phyloP scores from a whole-genome alignment of 2,113 vertebrate species.

The Smithornis capensis region DNA sequence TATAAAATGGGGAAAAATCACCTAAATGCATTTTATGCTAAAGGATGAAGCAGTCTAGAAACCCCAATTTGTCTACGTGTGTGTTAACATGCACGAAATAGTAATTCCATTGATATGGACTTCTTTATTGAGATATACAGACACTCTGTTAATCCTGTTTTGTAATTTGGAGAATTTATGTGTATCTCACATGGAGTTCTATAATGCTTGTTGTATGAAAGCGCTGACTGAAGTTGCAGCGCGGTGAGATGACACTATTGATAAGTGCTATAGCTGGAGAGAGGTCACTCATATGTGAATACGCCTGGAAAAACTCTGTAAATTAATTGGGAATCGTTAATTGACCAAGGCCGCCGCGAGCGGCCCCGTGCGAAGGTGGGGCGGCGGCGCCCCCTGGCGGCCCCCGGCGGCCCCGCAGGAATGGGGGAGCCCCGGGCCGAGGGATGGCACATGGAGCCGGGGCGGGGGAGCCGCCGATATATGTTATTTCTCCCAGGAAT shows the following conservation, averaged over 20 bases:
- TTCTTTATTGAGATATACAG: not conserved
- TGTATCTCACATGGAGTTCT: accelerated
- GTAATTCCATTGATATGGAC: not conserved
- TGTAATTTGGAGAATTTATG: not conserved
- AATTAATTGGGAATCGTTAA: no score
- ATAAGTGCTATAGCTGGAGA: accelerated
- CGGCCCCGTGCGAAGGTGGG: not conserved
- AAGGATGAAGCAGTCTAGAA: not conserved
- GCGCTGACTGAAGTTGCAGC: not conserved
- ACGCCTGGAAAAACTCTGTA: accelerated
- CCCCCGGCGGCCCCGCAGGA: not conserved
- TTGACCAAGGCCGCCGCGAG: not conserved
- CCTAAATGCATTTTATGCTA: not conserved
- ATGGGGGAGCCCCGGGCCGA: no score
- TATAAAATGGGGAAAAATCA: not conserved
- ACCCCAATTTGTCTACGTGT: accelerated
- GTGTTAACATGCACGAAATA: not conserved
- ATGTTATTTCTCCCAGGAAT: not conserved
- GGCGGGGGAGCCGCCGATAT: not conserved
- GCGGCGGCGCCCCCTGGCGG: constrained; percentile 18
- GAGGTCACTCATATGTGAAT: accelerated
- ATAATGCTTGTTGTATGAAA: accelerated
- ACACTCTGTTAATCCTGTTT: not conserved
- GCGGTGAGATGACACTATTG: accelerated
- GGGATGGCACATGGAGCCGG: no score